Conservation (phyloP, 2,888 invertebrate species). For the Lithophane semibrunnea region DNA sequence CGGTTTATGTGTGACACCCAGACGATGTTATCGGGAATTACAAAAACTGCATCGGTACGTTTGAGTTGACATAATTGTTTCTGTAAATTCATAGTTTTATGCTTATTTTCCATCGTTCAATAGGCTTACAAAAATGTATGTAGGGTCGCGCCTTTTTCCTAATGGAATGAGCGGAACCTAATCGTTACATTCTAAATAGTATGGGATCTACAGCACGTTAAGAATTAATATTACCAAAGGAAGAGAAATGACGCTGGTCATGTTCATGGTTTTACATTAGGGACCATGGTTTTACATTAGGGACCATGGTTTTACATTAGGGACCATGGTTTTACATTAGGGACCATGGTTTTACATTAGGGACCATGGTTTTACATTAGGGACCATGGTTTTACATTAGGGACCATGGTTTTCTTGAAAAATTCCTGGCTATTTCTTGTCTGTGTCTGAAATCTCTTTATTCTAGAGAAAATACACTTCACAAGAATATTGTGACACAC, state of each 20-base stretch:
- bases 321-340: slow-evolving; percentile 11
- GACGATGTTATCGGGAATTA: slow-evolving; percentile 49
- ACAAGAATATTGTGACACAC: slow-evolving; percentile 27
- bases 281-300: too few relatives aligned
- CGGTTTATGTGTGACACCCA: slow-evolving; percentile 44
- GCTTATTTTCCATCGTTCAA: slow-evolving; percentile 6
- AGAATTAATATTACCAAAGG: background rate
- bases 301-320: slow-evolving; percentile 11
- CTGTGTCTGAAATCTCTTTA: slow-evolving; percentile 6
- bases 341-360: slow-evolving; percentile 11
- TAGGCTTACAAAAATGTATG: slow-evolving; percentile 1
- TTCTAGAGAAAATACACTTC: slow-evolving; percentile 36
- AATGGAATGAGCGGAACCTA: slow-evolving; percentile 10
- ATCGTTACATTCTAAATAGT: background rate
- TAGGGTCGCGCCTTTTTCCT: background rate
- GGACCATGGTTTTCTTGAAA: slow-evolving; percentile 10
- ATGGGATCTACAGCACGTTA: too few relatives aligned
- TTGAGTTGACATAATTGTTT: slow-evolving; percentile 21
- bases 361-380: slow-evolving; percentile 17
- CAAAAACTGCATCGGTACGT: slow-evolving; percentile 18
- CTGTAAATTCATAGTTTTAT: slow-evolving; percentile 9
- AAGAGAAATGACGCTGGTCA: background rate
- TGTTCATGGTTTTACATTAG: background rate
- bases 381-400: background rate
- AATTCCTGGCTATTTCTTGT: slow-evolving; percentile 12